Evolutionary conservation across 2,113 vertebrate genomes (phyloP).

Genomic region (Cettia cetti): DNA sequence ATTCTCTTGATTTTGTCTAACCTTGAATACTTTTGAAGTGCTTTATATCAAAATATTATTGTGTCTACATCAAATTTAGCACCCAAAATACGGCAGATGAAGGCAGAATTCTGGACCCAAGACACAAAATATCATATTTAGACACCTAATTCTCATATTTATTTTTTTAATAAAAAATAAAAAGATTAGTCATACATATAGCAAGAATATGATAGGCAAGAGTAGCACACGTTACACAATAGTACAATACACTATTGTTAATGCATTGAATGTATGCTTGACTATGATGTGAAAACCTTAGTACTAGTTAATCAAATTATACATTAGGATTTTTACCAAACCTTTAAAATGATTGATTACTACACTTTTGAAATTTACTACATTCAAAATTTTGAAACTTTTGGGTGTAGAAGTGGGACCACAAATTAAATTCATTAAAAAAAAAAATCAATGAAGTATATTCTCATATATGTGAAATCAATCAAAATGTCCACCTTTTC

Average conservation of each 20-base stretch:
- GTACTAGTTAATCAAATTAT: background rate
- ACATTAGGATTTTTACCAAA: background rate
- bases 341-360: background rate
- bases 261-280: background rate
- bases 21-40: background rate
- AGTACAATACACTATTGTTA: background rate
- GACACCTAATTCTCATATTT: background rate
- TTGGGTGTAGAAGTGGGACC: background rate
- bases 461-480: background rate
- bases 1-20: background rate
- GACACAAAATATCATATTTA: background rate
- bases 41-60: background rate
- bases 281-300: background rate
- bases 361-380: background rate
- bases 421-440: background rate
- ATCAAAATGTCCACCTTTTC: background rate
- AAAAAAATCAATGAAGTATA: background rate
- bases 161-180: background rate
- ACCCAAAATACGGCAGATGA: background rate
- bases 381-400: background rate
- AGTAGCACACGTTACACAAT: background rate
- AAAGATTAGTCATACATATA: accelerated
- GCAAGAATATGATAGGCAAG: background rate
- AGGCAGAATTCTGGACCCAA: background rate
- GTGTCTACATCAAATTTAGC: background rate